Conservation (phyloP, 2,888 invertebrate species). For the Sipha maydis region DNA sequence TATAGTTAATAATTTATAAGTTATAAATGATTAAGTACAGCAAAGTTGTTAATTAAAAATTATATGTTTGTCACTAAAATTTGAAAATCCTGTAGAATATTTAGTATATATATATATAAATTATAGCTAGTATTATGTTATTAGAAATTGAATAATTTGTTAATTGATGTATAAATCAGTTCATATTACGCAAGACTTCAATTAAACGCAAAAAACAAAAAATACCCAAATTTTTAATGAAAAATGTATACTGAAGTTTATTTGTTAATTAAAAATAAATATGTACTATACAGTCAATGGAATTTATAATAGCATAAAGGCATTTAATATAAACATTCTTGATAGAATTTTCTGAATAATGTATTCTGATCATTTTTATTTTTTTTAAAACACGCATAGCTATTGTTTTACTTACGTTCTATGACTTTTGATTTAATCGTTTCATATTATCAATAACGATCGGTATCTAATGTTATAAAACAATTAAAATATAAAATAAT, state of each 20-base stretch:
- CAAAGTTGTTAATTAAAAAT: not conserved
- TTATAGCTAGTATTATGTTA: too few relatives aligned
- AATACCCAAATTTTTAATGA: not conserved
- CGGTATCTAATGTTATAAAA: not conserved
- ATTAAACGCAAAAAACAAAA: not conserved
- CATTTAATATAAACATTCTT: not conserved
- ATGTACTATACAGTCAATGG: not conserved
- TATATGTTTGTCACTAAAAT: not conserved
- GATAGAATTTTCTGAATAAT: not conserved
- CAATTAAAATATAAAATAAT: too few relatives aligned
- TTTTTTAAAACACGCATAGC: not conserved
- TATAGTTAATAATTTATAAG: too few relatives aligned
- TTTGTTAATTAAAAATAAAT: not conserved
- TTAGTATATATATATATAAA: too few relatives aligned
- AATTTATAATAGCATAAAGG: not conserved
- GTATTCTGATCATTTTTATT: not conserved
- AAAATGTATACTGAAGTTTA: not conserved
- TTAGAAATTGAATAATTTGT: not conserved
- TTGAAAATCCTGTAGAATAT: not conserved
- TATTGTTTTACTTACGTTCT: not conserved
- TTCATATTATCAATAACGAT: too few relatives aligned
- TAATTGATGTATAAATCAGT: not conserved
- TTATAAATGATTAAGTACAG: too few relatives aligned
- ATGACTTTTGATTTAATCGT: too few relatives aligned
- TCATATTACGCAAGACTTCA: not conserved